Base-by-base conservation (phyloP, 1,140 invertebrate species). In the Drosophila melanogaster region DNA sequence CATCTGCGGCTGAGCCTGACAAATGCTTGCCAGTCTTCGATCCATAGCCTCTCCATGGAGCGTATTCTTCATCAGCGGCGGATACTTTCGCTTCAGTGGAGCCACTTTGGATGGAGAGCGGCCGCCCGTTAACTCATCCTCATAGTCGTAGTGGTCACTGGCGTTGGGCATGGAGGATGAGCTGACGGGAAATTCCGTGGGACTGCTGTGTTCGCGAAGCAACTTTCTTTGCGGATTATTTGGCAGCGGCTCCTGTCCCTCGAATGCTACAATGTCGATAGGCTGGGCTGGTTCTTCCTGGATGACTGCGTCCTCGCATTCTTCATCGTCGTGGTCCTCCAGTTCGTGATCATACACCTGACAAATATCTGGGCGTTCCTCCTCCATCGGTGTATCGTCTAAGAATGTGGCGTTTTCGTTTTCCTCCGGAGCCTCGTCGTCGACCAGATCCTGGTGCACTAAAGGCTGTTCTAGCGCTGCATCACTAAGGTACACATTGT, bases 41-140 rank as follows among this genome's bases (percentile, higher is more conserved):
- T 90, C 90, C 79, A 91, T 77, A 2, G 73, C 77, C 12, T 91
- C 90, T 0, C 84, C 77, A 7, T 86, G 71, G 0, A 91, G 73
- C 0, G 90, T 91, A 15, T 90, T 92, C 35, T 92, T 92, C 11
- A 91, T 65, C 2, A 89, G 44, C 1, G 60, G 67, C 12, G 62
- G 51, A 72, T 83, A 87, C 37, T 83, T 90, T 3, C 84, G 85
- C 14, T 61, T 75, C 3, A 50, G 22, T 0, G 72, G 69, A 1
- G 72, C 47, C 4, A 76, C 59, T 35, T 55, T 77, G n/a, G 72
- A 73, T 1, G 67, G 43, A n/a, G 26, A 37, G 1, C 58, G 59
- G 15, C 60, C 65, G 19, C 50, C 73, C n/a, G 55, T 77, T 30
- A 77, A 44, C 7, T 87, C 83, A 50, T 86, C 81, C 3, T 87